Base-by-base conservation (phyloP, 2,888 invertebrate species). In the Cantharis flavilabris region DNA sequence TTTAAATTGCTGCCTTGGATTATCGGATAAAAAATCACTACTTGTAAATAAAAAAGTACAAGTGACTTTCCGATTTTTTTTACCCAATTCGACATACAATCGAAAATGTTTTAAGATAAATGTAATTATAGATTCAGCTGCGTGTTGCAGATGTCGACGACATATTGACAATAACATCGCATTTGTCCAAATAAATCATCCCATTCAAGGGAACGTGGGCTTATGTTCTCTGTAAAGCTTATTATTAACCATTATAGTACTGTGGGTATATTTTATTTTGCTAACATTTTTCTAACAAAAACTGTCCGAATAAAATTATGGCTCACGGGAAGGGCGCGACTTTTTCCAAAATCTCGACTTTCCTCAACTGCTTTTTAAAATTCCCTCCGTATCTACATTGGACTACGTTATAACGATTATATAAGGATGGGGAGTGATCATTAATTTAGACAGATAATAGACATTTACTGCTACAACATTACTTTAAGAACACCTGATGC, bases 181-280 rank as follows among this genome's bases (percentile, higher is more conserved):
- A 80, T 81, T 80, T 82, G 83, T 84, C 84, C 80, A 82, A 81
- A 83, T 84, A 84, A 84, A 84, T 84, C 84, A 84, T 83, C 80
- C 80, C 72, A 81, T 81, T 82, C 81, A 82, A 77, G 78, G 78
- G 80, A 79, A 81, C 82, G 82, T 83, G 82, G 82, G 64, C 71
- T 72, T 69, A 70, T 76, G 71, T 76, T 76, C 75, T 62, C 69
- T 69, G 26, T 65, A 76, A 76, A 72, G 76, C 76, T 76, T 76
- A 76, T 76, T 76, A 76, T 72, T 76, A 76, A 69, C 76, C 49
- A 76, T 76, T 76, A 76, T 76, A 75, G 20, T 26, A 33, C 71
- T 71, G 71, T 75, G 75, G 71, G 71, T 75, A 70, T 67, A 75
- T 75, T 71, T 75, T 75, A 75, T 67, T 75, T 71, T 65, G 23